These are phyloP conservation scores for Heterotis niloticus DNA, from an alignment of 2,113 vertebrate species.

Conservation along the genomic window DNA sequence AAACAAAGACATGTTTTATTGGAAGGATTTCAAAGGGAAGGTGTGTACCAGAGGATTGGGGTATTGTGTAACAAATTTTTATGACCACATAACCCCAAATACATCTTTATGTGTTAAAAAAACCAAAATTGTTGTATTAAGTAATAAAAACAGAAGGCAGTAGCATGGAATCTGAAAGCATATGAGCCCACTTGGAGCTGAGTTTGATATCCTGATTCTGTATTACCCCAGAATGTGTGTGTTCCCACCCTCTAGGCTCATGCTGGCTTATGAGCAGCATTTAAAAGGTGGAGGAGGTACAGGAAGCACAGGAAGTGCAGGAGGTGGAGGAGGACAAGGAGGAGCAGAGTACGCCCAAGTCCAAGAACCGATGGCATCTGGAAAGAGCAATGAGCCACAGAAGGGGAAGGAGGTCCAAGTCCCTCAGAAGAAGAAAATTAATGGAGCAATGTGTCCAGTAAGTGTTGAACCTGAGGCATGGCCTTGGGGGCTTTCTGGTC, in stretches of 20 bases:
- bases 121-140: too few relatives aligned
- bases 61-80: too few relatives aligned
- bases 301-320: neutral
- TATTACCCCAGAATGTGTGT: neutral
- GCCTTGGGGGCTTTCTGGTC: neutral
- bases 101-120: too few relatives aligned
- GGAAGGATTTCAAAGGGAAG: too few relatives aligned
- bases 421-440: conserved; percentile 38
- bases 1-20: too few relatives aligned
- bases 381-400: conserved; percentile 44
- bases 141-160: too few relatives aligned
- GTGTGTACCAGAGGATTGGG: too few relatives aligned
- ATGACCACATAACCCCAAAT: too few relatives aligned
- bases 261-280: conserved; percentile 66
- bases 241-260: conserved; percentile 46
- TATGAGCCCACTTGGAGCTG: too few relatives aligned
- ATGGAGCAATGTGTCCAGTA: conserved; percentile 23
- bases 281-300: conserved; percentile 38
- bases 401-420: conserved; percentile 48
- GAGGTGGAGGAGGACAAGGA: conserved; percentile 41
- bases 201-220: too few relatives aligned
- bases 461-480: neutral
- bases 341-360: conserved; percentile 47
- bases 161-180: too few relatives aligned
- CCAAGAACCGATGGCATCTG: conserved; percentile 42